Conservation (phyloP, 2,113 vertebrate species). For the Sturnira hondurensis region DNA sequence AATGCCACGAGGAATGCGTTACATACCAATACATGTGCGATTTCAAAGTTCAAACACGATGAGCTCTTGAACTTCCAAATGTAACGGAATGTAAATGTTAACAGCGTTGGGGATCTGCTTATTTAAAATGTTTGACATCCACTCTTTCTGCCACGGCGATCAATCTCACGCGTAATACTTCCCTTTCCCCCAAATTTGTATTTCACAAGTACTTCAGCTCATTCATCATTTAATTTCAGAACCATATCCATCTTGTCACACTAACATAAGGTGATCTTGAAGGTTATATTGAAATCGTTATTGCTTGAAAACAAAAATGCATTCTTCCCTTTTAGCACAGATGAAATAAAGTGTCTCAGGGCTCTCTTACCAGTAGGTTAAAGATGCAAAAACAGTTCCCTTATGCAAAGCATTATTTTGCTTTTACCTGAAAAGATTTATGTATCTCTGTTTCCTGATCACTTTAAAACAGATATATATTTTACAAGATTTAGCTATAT, state of each 20-base stretch:
- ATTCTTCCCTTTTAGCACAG: not conserved
- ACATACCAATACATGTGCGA: not conserved
- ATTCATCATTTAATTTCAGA: slow-evolving; percentile 47
- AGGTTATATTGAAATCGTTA: not conserved
- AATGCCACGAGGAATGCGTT: not conserved
- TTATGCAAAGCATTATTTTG: not conserved
- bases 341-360: not conserved
- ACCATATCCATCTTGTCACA: slow-evolving; percentile 23
- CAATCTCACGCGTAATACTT: not conserved
- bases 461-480: not conserved
- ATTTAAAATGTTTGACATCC: slow-evolving; percentile 58
- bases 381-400: not conserved
- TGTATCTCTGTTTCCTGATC: not conserved
- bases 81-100: not conserved
- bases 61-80: not conserved
- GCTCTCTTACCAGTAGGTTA: not conserved
- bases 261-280: not conserved
- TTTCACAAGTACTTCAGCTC: slow-evolving; percentile 53
- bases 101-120: not conserved
- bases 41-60: not conserved
- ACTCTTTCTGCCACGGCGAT: slow-evolving; percentile 6
- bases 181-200: not conserved
- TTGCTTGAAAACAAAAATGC: slow-evolving; percentile 26
- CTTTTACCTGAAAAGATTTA: not conserved
- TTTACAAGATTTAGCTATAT: not conserved